These are phyloP conservation scores for Hapalemur alaotrensis DNA, from an alignment of 2,797 vertebrate species.

Conservation along the genomic window DNA sequence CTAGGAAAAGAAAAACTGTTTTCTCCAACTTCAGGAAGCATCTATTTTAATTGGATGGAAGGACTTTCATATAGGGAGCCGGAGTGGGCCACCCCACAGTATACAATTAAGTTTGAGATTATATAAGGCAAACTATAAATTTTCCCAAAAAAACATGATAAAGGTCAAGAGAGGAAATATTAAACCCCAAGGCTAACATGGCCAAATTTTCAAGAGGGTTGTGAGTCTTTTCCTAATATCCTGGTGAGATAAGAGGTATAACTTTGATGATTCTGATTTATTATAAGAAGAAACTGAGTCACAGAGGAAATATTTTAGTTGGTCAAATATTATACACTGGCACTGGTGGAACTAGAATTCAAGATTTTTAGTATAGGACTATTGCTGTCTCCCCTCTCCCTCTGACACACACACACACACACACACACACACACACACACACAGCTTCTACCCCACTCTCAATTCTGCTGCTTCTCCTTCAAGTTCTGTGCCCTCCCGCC, in stretches of 20 bases:
- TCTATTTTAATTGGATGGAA: neutral
- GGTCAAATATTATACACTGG: neutral
- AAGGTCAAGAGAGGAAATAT: constrained; percentile 6
- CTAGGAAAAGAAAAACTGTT: neutral
- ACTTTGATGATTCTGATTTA: constrained; percentile 21
- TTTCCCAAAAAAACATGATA: neutral
- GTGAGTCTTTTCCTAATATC: neutral
- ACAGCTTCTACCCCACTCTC: neutral
- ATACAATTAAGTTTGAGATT: neutral
- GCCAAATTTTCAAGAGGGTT: neutral
- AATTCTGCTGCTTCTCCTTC: constrained; percentile 45
- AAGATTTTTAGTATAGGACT: neutral
- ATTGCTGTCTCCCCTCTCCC: neutral
- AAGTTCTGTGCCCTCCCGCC: constrained; percentile 33
- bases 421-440: neutral
- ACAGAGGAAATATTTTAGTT: neutral
- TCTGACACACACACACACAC: neutral
- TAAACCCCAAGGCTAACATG: neutral
- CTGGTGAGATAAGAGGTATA: neutral
- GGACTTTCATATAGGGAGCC: neutral
- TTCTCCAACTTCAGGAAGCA: neutral
- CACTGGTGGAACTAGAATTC: neutral
- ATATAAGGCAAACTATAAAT: neutral
- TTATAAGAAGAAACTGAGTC: neutral
- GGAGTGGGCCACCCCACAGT: neutral